phyloP scores from a whole-genome alignment of 2,113 vertebrate genomes.

The Oryzias woworae region DNA sequence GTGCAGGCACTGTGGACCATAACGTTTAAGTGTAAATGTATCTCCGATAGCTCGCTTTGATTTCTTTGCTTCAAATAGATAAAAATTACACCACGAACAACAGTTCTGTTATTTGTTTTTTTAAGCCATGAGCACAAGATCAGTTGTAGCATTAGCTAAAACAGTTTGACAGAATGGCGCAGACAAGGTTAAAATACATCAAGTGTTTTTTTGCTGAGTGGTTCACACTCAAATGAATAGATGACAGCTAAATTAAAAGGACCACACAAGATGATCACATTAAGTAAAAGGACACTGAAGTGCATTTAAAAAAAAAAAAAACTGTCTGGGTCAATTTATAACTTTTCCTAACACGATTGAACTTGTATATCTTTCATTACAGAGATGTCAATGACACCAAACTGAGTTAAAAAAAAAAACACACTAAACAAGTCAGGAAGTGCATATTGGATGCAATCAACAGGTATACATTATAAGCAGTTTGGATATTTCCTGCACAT shows the following conservation, averaged over 20 bases:
- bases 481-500: conserved; percentile 73
- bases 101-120: conserved; percentile 11
- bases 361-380: background rate
- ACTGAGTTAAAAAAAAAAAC: conserved; percentile 26
- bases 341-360: conserved; percentile 14
- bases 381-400: conserved; percentile 20
- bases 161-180: conserved; percentile 8
- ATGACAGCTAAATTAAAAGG: conserved; percentile 7
- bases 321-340: conserved; percentile 8
- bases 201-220: conserved; percentile 6
- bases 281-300: conserved; percentile 16
- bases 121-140: conserved; percentile 32
- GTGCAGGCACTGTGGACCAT: conserved; percentile 61
- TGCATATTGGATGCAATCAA: conserved; percentile 61
- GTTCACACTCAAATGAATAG: conserved; percentile 12
- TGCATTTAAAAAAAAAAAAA: conserved; percentile 18
- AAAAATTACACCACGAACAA: conserved; percentile 37
- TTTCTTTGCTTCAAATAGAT: conserved; percentile 53
- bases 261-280: conserved; percentile 45
- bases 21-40: conserved; percentile 45
- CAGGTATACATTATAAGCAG: conserved; percentile 71
- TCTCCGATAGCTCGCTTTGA: conserved; percentile 51
- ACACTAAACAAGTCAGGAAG: conserved; percentile 60
- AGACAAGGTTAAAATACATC: conserved; percentile 32
- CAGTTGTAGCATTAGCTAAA: conserved; percentile 21